phyloP scores from a whole-genome alignment of 2,888 invertebrate genomes.

The Melanotus villosus region DNA sequence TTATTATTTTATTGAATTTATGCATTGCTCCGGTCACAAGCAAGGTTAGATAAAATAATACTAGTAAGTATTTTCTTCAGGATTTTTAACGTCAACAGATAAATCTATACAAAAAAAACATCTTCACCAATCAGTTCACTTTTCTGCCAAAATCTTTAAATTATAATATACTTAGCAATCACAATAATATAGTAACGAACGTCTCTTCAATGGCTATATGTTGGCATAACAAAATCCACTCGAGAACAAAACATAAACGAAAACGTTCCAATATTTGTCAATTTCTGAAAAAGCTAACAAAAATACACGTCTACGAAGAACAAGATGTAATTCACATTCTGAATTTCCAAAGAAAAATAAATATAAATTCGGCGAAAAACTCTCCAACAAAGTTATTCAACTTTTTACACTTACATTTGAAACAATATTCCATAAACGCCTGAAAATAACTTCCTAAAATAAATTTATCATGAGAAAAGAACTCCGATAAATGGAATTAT shows the following conservation, averaged over 20 bases:
- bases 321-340: conserved; percentile 19
- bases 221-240: conserved; percentile 10
- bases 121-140: too few species aligned
- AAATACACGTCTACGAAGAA: conserved; percentile 18
- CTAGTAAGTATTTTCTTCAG: too few species aligned
- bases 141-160: too few species aligned
- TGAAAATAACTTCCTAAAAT: conserved; percentile 18
- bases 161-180: too few species aligned
- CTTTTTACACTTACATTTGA: conserved; percentile 17
- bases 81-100: too few species aligned
- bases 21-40: too few species aligned
- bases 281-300: conserved; percentile 14
- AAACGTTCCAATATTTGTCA: conserved; percentile 19
- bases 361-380: conserved; percentile 2
- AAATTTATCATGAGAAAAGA: conserved; percentile 28
- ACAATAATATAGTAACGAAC: too few species aligned
- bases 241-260: conserved; percentile 17
- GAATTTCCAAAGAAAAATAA: conserved; percentile 7
- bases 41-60: too few species aligned
- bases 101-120: too few species aligned
- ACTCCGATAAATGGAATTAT: conserved; percentile 28
- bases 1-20: too few species aligned
- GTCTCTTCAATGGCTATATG: too few species aligned
- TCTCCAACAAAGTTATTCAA: conserved; percentile 14
- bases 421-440: conserved; percentile 25